These are phyloP conservation scores for Notocelia uddmanniana DNA, from an alignment of 2,888 invertebrate genomes.

Conservation along the genomic window DNA sequence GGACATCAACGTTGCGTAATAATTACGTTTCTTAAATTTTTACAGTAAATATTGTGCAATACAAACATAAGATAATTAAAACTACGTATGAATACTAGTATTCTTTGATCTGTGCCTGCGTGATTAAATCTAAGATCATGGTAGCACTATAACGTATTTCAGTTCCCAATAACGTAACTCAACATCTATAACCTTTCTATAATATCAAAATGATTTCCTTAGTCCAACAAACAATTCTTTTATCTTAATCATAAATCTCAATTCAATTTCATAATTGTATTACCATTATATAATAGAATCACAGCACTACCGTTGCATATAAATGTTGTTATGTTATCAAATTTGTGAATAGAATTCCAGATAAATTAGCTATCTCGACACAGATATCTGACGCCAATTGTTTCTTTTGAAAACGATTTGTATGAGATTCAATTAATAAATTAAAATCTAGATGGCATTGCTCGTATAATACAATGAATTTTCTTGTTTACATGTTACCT, in stretches of 20 bases:
- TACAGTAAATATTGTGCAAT: too few species aligned
- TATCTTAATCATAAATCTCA: slow-evolving; percentile 40
- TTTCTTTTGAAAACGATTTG: not conserved
- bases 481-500: too few species aligned
- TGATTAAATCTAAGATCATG: not conserved
- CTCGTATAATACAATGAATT: too few species aligned
- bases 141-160: not conserved
- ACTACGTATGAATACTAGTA: too few species aligned
- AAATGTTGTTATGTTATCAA: not conserved
- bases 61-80: too few species aligned
- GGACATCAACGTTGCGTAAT: too few species aligned
- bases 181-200: not conserved
- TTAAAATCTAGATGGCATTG: too few species aligned
- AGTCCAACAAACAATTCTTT: slow-evolving; percentile 21
- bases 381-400: not conserved
- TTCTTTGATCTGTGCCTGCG: too few species aligned
- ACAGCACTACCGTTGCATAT: slow-evolving; percentile 5
- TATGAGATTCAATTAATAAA: not conserved
- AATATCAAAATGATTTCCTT: slow-evolving; percentile 10
- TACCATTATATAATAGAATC: slow-evolving; percentile 14
- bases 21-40: too few species aligned
- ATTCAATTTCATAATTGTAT: slow-evolving; percentile 33
- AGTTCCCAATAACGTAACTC: not conserved
- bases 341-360: slow-evolving; percentile 4
- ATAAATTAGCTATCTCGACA: slow-evolving; percentile 6